phyloP scores from a whole-genome alignment of 2,888 invertebrate species.

The Biston stratarius region DNA sequence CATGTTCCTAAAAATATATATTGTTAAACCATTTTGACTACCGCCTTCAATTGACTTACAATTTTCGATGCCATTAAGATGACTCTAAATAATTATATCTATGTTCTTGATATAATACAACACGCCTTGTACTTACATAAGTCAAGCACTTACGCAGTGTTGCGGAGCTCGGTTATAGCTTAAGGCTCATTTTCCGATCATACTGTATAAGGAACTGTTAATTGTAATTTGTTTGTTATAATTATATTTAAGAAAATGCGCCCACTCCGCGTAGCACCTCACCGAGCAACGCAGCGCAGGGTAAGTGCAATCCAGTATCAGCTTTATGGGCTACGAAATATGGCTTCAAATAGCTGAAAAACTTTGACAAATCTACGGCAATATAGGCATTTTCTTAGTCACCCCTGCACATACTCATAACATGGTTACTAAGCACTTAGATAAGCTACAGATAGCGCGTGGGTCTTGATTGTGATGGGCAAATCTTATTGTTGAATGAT shows the following conservation, averaged over 20 bases:
- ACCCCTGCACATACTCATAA: slow-evolving; percentile 18
- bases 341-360: slow-evolving; percentile 12
- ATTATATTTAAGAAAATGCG: slow-evolving; percentile 36
- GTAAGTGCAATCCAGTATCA: slow-evolving; percentile 31
- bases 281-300: slow-evolving; percentile 35
- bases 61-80: background rate
- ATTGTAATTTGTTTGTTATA: slow-evolving; percentile 30
- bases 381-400: slow-evolving; percentile 11
- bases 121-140: slow-evolving; percentile 1
- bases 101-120: background rate
- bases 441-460: slow-evolving; percentile 18
- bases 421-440: slow-evolving; percentile 22
- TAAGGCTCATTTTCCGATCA: background rate
- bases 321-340: slow-evolving; percentile 20
- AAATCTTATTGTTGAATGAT: background rate
- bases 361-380: background rate
- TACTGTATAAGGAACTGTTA: slow-evolving; percentile 13
- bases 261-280: slow-evolving; percentile 32
- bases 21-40: no score
- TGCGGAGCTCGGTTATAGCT: slow-evolving; percentile 32
- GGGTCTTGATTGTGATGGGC: no score
- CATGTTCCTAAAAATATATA: no score
- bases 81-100: no score
- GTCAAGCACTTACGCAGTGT: slow-evolving; percentile 32
- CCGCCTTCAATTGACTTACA: background rate